phyloP scores from a whole-genome alignment of 2,888 invertebrate genomes.

The Scaptomyza flava region DNA sequence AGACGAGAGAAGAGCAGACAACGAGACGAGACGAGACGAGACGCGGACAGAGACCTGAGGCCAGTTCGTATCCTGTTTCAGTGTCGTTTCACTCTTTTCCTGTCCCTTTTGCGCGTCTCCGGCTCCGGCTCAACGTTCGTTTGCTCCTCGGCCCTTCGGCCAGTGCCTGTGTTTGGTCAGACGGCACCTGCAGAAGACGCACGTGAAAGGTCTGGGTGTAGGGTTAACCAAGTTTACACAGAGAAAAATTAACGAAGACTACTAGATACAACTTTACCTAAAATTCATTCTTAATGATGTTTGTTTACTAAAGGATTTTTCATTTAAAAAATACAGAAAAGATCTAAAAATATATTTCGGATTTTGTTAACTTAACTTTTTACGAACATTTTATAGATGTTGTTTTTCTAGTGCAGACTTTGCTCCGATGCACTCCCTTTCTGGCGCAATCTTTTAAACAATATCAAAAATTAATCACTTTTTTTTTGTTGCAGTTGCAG shows the following conservation, averaged over 20 bases:
- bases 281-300: not conserved
- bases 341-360: too few species aligned
- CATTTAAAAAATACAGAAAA: too few species aligned
- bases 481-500: constrained; percentile 62
- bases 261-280: not conserved
- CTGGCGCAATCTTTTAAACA: constrained; percentile 68
- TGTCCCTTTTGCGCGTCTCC: not conserved
- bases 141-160: not conserved
- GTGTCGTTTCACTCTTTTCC: constrained; percentile 6
- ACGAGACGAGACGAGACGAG: constrained; percentile 6
- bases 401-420: not conserved
- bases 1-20: constrained; percentile 49
- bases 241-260: not conserved
- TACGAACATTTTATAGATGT: too few species aligned
- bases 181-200: constrained; percentile 48
- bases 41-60: constrained; percentile 30
- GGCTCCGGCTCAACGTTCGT: not conserved
- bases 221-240: constrained; percentile 6
- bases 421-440: constrained; percentile 10
- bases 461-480: constrained; percentile 80
- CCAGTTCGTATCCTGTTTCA: constrained; percentile 72
- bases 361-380: too few species aligned
- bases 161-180: constrained; percentile 5
- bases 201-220: constrained; percentile 25
- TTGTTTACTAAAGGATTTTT: not conserved